Percentiles rank a stretch among this genome's conserved stretches.
These are phyloP conservation scores for Leptopilina syphax DNA, from an alignment of 2,888 invertebrate species.

Conservation along the genomic window DNA sequence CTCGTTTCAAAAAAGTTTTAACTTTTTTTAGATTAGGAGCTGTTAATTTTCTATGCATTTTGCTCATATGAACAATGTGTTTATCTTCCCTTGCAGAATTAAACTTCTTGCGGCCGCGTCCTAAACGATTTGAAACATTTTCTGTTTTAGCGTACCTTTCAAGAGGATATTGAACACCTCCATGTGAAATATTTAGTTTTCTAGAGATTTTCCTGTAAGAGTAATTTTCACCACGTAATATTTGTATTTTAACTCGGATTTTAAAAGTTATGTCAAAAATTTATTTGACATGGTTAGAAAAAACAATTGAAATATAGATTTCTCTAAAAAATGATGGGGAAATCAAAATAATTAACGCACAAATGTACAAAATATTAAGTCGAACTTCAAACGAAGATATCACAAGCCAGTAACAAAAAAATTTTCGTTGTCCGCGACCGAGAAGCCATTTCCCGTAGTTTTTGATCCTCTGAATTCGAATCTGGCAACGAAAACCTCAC, in stretches of 20 bases:
- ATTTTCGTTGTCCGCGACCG: too few species aligned
- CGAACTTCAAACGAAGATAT: too few species aligned
- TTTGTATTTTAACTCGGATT: background rate
- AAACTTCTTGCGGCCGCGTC: background rate
- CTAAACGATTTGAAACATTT: background rate
- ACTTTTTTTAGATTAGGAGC: background rate
- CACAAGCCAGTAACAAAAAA: too few species aligned
- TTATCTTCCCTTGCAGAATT: conserved; percentile 23
- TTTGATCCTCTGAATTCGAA: too few species aligned
- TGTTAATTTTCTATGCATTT: conserved; percentile 14
- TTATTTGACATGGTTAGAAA: too few species aligned
- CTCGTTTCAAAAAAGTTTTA: background rate
- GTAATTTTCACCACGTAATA: background rate
- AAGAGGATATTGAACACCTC: too few species aligned
- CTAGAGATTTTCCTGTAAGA: background rate
- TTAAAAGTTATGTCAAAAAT: too few species aligned
- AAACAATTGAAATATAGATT: background rate
- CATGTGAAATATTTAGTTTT: background rate
- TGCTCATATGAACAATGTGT: conserved; percentile 1
- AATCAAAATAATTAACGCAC: too few species aligned
- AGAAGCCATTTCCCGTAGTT: too few species aligned
- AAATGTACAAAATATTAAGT: too few species aligned
- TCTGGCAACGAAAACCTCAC: too few species aligned
- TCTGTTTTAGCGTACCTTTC: background rate
- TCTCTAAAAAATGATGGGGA: too few species aligned